A percentile compares a stretch with the other conserved stretches of the same genome.
These are phyloP conservation scores for Ophioninae sp. DNA, from an alignment of 2,888 invertebrate genomes.

Conservation along the genomic window DNA sequence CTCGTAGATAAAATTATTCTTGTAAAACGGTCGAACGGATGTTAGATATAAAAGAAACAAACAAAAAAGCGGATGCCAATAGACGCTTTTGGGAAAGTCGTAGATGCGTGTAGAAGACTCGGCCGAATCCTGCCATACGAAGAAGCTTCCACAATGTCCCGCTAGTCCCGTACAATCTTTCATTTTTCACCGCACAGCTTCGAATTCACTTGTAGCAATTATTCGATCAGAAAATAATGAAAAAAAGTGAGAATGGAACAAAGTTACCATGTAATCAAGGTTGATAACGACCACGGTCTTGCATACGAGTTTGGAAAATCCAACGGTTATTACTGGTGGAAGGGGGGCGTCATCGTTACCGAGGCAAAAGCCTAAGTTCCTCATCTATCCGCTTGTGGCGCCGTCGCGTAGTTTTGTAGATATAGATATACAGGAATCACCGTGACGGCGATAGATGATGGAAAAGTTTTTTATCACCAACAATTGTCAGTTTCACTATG, in stretches of 20 bases:
- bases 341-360: no score
- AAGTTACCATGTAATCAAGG: constrained; percentile 19
- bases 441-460: neutral
- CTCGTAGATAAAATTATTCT: constrained; percentile 60
- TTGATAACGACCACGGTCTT: neutral
- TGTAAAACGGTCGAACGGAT: constrained; percentile 53
- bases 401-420: no score
- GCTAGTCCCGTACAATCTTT: constrained; percentile 19
- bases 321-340: no score
- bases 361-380: no score
- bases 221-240: neutral
- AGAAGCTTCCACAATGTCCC: constrained; percentile 53
- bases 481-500: no score
- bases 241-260: constrained; percentile 1
- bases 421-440: no score
- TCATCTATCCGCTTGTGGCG: no score
- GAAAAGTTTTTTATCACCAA: no score
- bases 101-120: constrained; percentile 31
- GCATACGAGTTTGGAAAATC: no score
- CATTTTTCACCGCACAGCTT: constrained; percentile 11
- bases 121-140: constrained; percentile 56
- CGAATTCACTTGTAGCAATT: neutral
- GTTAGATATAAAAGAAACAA: constrained; percentile 12
- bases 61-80: constrained; percentile 1
- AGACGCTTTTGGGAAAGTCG: constrained; percentile 42